Evolutionary conservation across 2,797 vertebrate species (phyloP).

Genomic region (Sternarchorhynchus goeldii): DNA sequence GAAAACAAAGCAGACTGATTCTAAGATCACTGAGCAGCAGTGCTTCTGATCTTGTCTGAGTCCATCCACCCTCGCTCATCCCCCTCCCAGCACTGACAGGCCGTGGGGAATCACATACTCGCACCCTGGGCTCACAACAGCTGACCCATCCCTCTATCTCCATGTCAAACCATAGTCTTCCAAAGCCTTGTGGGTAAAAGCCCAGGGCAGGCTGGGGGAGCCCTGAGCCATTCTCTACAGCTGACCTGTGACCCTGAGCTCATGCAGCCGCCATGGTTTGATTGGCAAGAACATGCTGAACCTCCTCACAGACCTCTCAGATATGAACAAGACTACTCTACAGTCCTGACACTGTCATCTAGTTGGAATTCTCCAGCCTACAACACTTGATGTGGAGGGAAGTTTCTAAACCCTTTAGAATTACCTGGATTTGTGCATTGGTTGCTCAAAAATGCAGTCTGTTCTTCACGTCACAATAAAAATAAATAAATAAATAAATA

Average conservation of each 20-base stretch:
- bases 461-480: too few relatives aligned
- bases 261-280: constrained; percentile 51
- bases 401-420: background rate
- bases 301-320: constrained; percentile 41
- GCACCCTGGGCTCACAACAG: constrained; percentile 32
- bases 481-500: too few relatives aligned
- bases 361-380: background rate
- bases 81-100: constrained; percentile 22
- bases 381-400: background rate
- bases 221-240: constrained; percentile 44
- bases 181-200: constrained; percentile 36
- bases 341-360: background rate
- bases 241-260: constrained; percentile 42
- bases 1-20: background rate
- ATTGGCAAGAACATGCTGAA: constrained; percentile 54
- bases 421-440: too few relatives aligned
- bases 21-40: background rate
- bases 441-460: too few relatives aligned
- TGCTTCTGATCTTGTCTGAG: constrained; percentile 15
- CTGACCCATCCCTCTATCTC: constrained; percentile 39
- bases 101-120: background rate
- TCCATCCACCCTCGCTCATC: constrained; percentile 16
- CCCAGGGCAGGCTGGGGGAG: constrained; percentile 28
- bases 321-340: constrained; percentile 38
- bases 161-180: constrained; percentile 29